A percentile compares a stretch with the other conserved stretches of the same genome.
Evolutionary conservation across 2,113 vertebrate species (phyloP).

Genomic region (Syrmaticus mikado): DNA sequence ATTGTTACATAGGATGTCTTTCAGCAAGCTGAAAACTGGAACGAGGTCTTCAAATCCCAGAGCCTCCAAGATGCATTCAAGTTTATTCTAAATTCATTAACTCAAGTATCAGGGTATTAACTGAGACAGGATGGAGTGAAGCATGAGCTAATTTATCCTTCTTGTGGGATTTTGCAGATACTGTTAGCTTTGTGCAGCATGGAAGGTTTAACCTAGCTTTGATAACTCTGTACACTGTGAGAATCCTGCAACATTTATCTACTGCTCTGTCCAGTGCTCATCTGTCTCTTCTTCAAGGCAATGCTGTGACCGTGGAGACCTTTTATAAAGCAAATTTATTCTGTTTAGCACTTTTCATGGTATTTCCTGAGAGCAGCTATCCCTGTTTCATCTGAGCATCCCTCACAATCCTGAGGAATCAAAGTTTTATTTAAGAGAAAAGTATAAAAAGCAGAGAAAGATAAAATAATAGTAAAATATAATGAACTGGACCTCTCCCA

Average conservation of each 20-base stretch:
- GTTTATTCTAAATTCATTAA: conserved; percentile 60
- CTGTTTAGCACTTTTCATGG: background rate
- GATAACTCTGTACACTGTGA: background rate
- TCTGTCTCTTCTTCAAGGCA: background rate
- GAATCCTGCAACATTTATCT: background rate
- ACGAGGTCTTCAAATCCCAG: conserved; percentile 15
- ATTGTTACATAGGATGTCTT: background rate
- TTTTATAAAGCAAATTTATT: background rate
- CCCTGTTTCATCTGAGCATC: background rate
- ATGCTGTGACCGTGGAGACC: background rate
- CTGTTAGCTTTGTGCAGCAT: conserved; percentile 30
- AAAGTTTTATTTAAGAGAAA: background rate
- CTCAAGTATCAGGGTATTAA: conserved; percentile 20
- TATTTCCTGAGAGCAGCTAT: background rate
- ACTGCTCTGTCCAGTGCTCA: background rate
- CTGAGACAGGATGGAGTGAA: background rate
- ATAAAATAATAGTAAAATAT: background rate
- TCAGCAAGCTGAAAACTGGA: background rate
- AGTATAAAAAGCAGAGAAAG: background rate
- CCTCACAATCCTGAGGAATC: background rate
- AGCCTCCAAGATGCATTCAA: background rate
- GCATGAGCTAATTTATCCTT: conserved; percentile 40
- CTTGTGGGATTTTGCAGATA: conserved; percentile 45
- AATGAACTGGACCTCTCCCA: background rate
- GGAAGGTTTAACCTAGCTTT: background rate